Evolutionary conservation across 2,888 invertebrate species (phyloP).

Genomic region (Nephrotoma guestfalica): DNA sequence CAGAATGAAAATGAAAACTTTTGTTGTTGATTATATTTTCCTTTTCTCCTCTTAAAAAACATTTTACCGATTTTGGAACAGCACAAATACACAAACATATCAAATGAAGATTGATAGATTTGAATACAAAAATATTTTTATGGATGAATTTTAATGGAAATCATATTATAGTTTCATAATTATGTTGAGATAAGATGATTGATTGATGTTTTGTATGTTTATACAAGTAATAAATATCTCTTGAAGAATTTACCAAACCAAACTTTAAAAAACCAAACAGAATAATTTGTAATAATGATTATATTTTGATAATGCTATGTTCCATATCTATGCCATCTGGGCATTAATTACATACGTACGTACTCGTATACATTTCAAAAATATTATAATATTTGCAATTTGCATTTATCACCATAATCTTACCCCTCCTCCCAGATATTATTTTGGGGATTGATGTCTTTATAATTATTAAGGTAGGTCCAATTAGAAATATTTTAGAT

Average conservation of each 20-base stretch:
- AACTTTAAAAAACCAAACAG: background rate
- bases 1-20: background rate
- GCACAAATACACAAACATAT: background rate
- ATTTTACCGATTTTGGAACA: background rate
- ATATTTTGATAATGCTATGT: background rate
- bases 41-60: background rate
- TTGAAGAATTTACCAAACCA: background rate
- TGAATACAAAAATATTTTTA: background rate
- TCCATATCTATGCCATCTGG: background rate
- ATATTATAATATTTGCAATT: too few relatives aligned
- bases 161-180: background rate
- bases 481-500: too few relatives aligned
- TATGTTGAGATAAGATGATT: background rate
- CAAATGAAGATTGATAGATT: background rate
- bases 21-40: background rate
- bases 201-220: background rate
- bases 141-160: background rate
- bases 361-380: too few relatives aligned
- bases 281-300: background rate
- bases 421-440: too few relatives aligned
- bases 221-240: background rate
- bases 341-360: background rate
- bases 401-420: too few relatives aligned
- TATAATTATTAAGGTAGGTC: too few relatives aligned
- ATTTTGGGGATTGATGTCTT: too few relatives aligned